Conservation (phyloP, 1,140 invertebrate genomes). For the Chelonus insularis region DNA sequence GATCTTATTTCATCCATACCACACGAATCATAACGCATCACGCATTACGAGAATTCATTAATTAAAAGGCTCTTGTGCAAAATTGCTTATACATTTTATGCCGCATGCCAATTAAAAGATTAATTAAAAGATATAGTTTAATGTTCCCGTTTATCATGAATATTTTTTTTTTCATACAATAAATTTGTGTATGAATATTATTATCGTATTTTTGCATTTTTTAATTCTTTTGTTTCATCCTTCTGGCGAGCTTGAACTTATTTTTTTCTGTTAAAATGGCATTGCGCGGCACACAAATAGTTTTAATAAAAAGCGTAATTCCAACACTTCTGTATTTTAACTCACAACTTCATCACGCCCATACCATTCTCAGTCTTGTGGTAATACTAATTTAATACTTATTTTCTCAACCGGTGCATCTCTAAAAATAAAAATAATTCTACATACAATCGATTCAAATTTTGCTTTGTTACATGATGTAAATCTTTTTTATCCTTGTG, state of each 20-base stretch:
- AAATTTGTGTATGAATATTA: too few species aligned
- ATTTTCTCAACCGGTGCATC: slow-evolving; percentile 41
- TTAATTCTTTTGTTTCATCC: too few species aligned
- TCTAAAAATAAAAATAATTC: slow-evolving; percentile 11
- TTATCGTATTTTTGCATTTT: too few species aligned
- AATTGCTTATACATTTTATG: slow-evolving; percentile 31
- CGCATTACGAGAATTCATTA: slow-evolving; percentile 31
- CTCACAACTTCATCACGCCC: slow-evolving; percentile 10
- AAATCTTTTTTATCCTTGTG: too few species aligned
- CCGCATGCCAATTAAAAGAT: slow-evolving; percentile 6
- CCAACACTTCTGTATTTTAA: too few species aligned
- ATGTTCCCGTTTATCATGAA: neutral
- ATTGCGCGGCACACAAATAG: too few species aligned
- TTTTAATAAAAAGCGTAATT: too few species aligned
- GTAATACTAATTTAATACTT: slow-evolving; percentile 53
- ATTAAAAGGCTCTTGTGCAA: slow-evolving; percentile 37
- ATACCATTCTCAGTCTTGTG: slow-evolving; percentile 46
- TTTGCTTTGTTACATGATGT: too few species aligned
- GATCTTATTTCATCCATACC: slow-evolving; percentile 5
- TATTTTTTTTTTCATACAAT: slow-evolving; percentile 9
- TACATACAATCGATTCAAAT: neutral
- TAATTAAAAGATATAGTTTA: neutral
- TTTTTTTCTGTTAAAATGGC: too few species aligned
- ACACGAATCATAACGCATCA: neutral
- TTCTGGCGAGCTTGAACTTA: too few species aligned